Evolutionary conservation across 2,797 vertebrate genomes (phyloP).

Genomic region (Thalassophryne amazonica): DNA sequence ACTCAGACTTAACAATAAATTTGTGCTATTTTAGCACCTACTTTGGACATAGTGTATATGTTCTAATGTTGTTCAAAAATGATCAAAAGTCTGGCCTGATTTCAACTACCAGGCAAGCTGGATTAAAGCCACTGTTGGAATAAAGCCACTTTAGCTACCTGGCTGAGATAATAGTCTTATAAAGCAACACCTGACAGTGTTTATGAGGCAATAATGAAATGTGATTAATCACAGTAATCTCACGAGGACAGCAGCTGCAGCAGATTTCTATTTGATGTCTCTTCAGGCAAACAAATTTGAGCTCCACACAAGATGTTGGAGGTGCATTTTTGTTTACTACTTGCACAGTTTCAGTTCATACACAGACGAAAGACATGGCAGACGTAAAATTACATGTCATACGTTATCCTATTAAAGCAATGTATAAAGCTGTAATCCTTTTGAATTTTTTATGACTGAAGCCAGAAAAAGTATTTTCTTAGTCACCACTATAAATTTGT

Average conservation of each 20-base stretch:
- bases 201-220: constrained; percentile 29
- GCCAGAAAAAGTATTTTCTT: not conserved
- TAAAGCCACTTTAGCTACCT: constrained; percentile 6
- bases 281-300: constrained; percentile 18
- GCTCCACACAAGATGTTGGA: constrained; percentile 1
- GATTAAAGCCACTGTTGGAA: not conserved
- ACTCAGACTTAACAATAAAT: too few species aligned
- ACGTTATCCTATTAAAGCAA: too few species aligned
- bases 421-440: too few species aligned
- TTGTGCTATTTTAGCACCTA: too few species aligned
- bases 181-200: constrained; percentile 20
- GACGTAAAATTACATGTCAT: too few species aligned
- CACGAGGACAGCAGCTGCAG: constrained; percentile 1
- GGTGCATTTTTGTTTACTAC: not conserved
- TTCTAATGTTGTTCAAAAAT: constrained; percentile 3
- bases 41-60: too few species aligned
- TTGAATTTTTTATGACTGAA: too few species aligned
- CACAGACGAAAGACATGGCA: not conserved
- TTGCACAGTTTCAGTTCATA: not conserved
- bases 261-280: constrained; percentile 8
- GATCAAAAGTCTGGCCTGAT: constrained; percentile 1
- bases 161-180: constrained; percentile 30
- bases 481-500: not conserved
- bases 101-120: not conserved
- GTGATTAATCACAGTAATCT: constrained; percentile 44